These are phyloP conservation scores for Cercocebus atys DNA, from an alignment of 2,113 vertebrate genomes.

Conservation along the genomic window DNA sequence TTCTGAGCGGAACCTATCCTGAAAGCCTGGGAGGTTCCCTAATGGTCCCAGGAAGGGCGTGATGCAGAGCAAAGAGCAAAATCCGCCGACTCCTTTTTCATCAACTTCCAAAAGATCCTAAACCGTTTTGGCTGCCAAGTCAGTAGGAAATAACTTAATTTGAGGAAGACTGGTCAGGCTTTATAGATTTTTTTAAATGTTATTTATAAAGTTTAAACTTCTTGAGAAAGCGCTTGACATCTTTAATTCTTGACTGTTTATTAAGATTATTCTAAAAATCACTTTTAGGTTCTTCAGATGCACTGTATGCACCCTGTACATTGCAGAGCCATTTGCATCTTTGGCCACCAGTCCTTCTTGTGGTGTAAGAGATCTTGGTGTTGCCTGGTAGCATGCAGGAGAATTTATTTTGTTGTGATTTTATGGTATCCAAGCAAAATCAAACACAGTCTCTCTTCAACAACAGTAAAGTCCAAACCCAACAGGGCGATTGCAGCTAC, in stretches of 20 bases:
- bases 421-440: slow-evolving; percentile 70
- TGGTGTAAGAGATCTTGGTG: not conserved
- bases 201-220: not conserved
- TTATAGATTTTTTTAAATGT: not conserved
- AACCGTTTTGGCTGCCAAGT: not conserved
- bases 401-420: slow-evolving; percentile 72
- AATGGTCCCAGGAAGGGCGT: slow-evolving; percentile 55
- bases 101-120: not conserved
- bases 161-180: not conserved
- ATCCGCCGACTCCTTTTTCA: not conserved
- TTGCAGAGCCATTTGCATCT: not conserved
- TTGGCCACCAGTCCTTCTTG: not conserved
- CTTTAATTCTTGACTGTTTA: not conserved
- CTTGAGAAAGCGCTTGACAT: not conserved
- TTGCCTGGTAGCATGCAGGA: slow-evolving; percentile 41
- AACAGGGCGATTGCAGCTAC: not conserved
- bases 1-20: not conserved
- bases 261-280: not conserved
- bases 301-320: accelerated
- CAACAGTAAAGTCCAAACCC: not conserved
- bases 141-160: not conserved
- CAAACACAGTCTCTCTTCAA: slow-evolving; percentile 45
- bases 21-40: not conserved
- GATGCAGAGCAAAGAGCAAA: slow-evolving; percentile 15
- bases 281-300: not conserved